Base-by-base conservation (phyloP, 2,888 invertebrate genomes). In the Clostera curtula region DNA sequence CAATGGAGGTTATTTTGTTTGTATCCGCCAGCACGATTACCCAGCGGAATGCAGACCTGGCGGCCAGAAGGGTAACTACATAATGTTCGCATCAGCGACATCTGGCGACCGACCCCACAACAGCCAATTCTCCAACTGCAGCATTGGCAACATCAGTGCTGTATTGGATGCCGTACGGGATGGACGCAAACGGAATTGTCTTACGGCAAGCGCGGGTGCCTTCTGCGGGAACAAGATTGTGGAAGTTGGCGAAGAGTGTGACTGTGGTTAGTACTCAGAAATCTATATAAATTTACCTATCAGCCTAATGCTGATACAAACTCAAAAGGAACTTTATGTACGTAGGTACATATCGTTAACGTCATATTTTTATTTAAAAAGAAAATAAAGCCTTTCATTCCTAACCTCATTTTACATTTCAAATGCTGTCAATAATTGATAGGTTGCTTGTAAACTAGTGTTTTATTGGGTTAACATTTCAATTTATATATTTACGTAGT, bases 151-250 rank as follows among this genome's bases (percentile, higher is more conserved):
- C 77, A 97, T 98, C 58, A 96, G 96, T 33, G 92, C 93, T 40
- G 97, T 98, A 1, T 79, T 98, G 12, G 94, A 97, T 65, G 96
- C 97, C 1, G 93, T 98, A 19, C 89, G 94, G 36, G 93, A 94
- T 58, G 93, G 92, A 37, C 90, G 93, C 52, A 98, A 98, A 72
- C 86, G 93, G 24, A 97, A 98, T 79, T 98, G 98, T 62, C 96
- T 99, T 72, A 90, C 92, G 47, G 91, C 90, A 19, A 83, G 93
- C 27, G 92, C 90, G 35, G 96, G 96, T 32, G 96, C 98, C 13
- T 99, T 98, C 89, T 99, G 99, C 75, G 99, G 99, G 29, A 99
- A 99, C 79, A 97, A 97, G 80, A 97, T 99, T 56, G 96, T 97
- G 1, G 99, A 99, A 69, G 93, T 91, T 12, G 97, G 95, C 24